Evolutionary conservation across 2,888 invertebrate genomes (phyloP).

Genomic region (Drosophila atripex): DNA sequence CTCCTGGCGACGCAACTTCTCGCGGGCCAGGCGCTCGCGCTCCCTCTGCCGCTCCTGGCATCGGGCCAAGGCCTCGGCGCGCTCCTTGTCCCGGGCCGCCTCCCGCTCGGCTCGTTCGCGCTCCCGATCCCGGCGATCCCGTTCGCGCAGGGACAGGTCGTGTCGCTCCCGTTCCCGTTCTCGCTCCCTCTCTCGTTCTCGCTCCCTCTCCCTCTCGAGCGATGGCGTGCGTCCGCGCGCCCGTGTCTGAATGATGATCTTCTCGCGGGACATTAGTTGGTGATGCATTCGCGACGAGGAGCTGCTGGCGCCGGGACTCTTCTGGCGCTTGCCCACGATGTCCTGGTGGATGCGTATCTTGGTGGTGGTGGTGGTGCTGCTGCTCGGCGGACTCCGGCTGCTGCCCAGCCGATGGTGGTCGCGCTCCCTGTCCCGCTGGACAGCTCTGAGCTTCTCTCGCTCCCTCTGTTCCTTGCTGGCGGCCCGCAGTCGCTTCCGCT

Average conservation of each 20-base stretch:
- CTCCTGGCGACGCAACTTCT: slow-evolving; percentile 84
- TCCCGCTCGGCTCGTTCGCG: slow-evolving; percentile 84
- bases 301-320: slow-evolving; percentile 81
- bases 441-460: slow-evolving; percentile 84
- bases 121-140: slow-evolving; percentile 83
- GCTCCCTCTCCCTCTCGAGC: slow-evolving; percentile 68
- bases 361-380: slow-evolving; percentile 77
- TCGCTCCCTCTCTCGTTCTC: slow-evolving; percentile 66
- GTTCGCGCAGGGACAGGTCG: slow-evolving; percentile 58
- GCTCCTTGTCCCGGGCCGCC: slow-evolving; percentile 85
- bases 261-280: slow-evolving; percentile 82
- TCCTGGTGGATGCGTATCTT: slow-evolving; percentile 82
- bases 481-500: slow-evolving; percentile 80
- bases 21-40: slow-evolving; percentile 83
- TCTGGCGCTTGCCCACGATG: slow-evolving; percentile 84
- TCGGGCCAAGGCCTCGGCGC: slow-evolving; percentile 86
- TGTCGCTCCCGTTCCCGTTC: slow-evolving; percentile 69
- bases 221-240: slow-evolving; percentile 82
- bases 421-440: slow-evolving; percentile 83
- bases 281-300: slow-evolving; percentile 76
- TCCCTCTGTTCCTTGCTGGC: slow-evolving; percentile 84
- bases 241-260: slow-evolving; percentile 82
- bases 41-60: slow-evolving; percentile 87
- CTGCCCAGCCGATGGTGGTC: slow-evolving; percentile 82
- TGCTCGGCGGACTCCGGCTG: slow-evolving; percentile 81